Evolutionary conservation across 1,140 invertebrate genomes (phyloP).

Genomic region (Fragariocoptes setiger): DNA sequence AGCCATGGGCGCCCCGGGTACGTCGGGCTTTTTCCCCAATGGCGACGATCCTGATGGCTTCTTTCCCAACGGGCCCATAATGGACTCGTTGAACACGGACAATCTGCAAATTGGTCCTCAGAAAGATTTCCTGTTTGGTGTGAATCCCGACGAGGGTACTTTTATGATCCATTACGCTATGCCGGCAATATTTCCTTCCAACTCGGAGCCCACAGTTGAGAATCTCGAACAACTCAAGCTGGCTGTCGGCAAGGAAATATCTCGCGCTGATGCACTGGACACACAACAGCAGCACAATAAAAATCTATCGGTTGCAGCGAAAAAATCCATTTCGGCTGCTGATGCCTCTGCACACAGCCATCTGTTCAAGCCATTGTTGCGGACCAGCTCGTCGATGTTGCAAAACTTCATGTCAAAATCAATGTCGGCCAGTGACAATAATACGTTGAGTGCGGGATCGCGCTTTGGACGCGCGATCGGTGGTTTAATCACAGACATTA

Average conservation of each 20-base stretch:
- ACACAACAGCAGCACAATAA: too few relatives aligned
- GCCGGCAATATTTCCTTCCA: conserved; percentile 4
- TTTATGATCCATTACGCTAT: conserved; percentile 5
- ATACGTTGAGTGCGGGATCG: background rate
- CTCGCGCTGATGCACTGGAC: background rate
- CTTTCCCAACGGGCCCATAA: background rate
- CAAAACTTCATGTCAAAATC: background rate
- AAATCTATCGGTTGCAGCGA: background rate
- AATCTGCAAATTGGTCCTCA: background rate
- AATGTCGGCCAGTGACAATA: background rate
- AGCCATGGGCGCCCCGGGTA: background rate
- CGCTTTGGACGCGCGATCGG: background rate
- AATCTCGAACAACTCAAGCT: background rate
- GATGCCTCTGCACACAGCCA: background rate
- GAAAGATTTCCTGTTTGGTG: conserved; percentile 2
- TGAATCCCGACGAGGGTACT: conserved; percentile 5
- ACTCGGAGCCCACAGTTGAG: background rate
- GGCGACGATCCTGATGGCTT: background rate
- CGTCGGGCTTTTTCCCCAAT: background rate
- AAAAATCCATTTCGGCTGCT: background rate
- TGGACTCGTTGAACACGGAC: background rate
- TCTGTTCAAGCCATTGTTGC: background rate
- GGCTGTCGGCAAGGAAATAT: background rate
- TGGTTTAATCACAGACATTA: conserved; percentile 4
- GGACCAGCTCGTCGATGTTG: background rate